Evolutionary conservation across 1,140 invertebrate species (phyloP).

Genomic region (Drosophila bipectinata): DNA sequence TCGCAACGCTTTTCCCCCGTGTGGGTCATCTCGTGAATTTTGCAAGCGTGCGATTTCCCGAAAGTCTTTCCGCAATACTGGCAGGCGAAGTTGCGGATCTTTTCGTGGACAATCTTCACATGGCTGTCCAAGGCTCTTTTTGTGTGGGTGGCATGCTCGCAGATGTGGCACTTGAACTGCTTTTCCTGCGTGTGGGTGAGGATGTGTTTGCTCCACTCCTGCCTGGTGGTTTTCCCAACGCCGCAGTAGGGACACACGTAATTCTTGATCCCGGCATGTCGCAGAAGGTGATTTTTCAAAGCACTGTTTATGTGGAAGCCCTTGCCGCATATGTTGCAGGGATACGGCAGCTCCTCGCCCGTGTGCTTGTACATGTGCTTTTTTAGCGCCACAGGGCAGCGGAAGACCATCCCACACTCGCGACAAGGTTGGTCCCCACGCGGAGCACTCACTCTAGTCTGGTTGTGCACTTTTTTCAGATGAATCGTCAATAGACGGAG

Average conservation of each 20-base stretch:
- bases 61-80: slow-evolving; percentile 81
- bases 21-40: slow-evolving; percentile 82
- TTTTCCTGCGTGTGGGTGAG: slow-evolving; percentile 78
- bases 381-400: slow-evolving; percentile 72
- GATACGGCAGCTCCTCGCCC: slow-evolving; percentile 85
- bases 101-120: slow-evolving; percentile 79
- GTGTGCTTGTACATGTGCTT: slow-evolving; percentile 86
- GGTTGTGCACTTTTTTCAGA: slow-evolving; percentile 76
- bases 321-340: slow-evolving; percentile 86
- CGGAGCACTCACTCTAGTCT: slow-evolving; percentile 42
- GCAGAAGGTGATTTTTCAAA: slow-evolving; percentile 74
- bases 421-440: slow-evolving; percentile 57
- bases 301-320: slow-evolving; percentile 75
- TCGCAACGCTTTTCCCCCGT: slow-evolving; percentile 85
- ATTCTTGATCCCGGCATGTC: slow-evolving; percentile 81
- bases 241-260: slow-evolving; percentile 81
- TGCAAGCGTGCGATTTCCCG: slow-evolving; percentile 78
- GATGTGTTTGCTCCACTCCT: slow-evolving; percentile 80
- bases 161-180: slow-evolving; percentile 74
- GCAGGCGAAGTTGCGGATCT: slow-evolving; percentile 72
- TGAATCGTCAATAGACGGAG: slow-evolving; percentile 73
- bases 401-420: slow-evolving; percentile 73
- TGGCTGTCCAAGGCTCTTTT: slow-evolving; percentile 73
- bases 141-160: slow-evolving; percentile 75
- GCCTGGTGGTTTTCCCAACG: slow-evolving; percentile 76